Conservation (phyloP, 1,140 invertebrate species). For the Psix sp. region DNA sequence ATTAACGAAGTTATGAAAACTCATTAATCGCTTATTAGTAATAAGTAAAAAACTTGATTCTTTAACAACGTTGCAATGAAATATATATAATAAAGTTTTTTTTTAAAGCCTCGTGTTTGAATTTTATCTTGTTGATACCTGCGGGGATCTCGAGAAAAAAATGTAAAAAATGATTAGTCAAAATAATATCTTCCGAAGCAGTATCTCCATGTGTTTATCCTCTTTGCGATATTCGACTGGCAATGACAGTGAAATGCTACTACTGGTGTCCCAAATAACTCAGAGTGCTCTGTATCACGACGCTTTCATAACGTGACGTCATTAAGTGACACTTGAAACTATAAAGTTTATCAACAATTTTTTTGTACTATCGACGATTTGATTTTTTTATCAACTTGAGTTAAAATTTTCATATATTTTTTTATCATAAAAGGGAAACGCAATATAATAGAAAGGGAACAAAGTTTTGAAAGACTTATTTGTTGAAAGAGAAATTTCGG, state of each 20-base stretch:
- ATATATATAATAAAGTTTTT: too few relatives aligned
- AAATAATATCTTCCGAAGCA: conserved; percentile 4
- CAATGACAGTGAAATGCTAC: conserved; percentile 58
- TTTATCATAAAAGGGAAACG: too few relatives aligned
- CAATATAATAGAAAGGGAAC: too few relatives aligned
- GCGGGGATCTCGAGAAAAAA: too few relatives aligned
- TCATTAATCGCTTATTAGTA: conserved; percentile 40
- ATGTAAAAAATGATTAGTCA: background rate
- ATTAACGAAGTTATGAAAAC: conserved; percentile 48
- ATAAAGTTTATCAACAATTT: conserved; percentile 16
- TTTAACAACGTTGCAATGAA: too few relatives aligned
- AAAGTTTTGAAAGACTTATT: too few relatives aligned
- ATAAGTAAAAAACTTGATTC: conserved; percentile 8
- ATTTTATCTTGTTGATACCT: too few relatives aligned
- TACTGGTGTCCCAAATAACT: conserved; percentile 55
- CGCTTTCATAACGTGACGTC: conserved; percentile 52
- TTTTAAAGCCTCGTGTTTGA: too few relatives aligned
- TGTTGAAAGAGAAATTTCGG: too few relatives aligned
- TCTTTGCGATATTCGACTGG: conserved; percentile 44
- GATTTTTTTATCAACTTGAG: too few relatives aligned
- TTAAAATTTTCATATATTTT: too few relatives aligned
- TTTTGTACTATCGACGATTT: too few relatives aligned
- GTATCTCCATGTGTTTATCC: conserved; percentile 18
- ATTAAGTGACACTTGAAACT: conserved; percentile 27
- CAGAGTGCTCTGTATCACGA: conserved; percentile 34